Conservation (phyloP, 2,797 vertebrate species). For the Acanthurus lineatus region DNA sequence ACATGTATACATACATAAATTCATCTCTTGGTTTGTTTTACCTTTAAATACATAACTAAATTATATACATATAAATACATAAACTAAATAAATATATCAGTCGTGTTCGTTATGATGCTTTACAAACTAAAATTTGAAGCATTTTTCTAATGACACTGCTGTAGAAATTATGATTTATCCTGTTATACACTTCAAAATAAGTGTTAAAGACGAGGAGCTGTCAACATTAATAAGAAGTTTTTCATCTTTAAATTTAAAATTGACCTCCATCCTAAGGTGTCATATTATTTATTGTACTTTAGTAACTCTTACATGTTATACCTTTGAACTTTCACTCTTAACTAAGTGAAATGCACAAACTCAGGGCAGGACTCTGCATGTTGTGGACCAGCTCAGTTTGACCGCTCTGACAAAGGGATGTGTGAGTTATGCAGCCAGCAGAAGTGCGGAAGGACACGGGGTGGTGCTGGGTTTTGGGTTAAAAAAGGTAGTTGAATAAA, state of each 20-base stretch:
- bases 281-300: not conserved
- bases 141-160: not conserved
- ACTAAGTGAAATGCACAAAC: slow-evolving; percentile 13
- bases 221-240: not conserved
- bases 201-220: not conserved
- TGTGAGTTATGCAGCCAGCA: slow-evolving; percentile 61
- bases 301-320: slow-evolving; percentile 37
- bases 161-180: not conserved
- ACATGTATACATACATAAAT: too few relatives aligned
- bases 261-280: not conserved
- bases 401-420: slow-evolving; percentile 50
- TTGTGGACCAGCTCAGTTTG: slow-evolving; percentile 69
- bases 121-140: not conserved
- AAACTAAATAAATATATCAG: too few relatives aligned
- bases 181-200: not conserved
- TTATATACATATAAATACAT: too few relatives aligned
- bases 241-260: not conserved
- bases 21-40: too few relatives aligned
- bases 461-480: slow-evolving; percentile 43
- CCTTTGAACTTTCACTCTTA: slow-evolving; percentile 6
- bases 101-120: not conserved
- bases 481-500: slow-evolving; percentile 65
- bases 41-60: too few relatives aligned
- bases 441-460: slow-evolving; percentile 53
- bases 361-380: slow-evolving; percentile 60